These are phyloP conservation scores for Sepioteuthis lessoniana DNA, from an alignment of 2,888 invertebrate species.

Conservation along the genomic window DNA sequence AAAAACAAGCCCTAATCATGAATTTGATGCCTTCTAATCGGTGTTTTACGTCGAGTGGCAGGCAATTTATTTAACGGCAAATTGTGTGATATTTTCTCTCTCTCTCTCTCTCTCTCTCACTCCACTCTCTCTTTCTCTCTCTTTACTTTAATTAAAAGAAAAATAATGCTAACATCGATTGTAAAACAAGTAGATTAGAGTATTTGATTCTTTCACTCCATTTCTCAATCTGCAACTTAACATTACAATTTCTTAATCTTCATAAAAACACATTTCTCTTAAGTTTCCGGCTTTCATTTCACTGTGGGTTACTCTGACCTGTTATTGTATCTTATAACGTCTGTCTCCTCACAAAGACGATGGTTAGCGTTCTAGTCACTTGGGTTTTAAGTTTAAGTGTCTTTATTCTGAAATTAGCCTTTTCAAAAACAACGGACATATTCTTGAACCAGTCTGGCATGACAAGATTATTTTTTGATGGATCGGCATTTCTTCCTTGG, in stretches of 20 bases:
- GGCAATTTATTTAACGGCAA: neutral
- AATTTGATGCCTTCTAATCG: neutral
- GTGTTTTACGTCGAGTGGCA: neutral
- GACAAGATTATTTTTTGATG: too few relatives aligned
- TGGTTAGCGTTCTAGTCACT: neutral
- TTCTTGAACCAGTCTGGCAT: too few relatives aligned
- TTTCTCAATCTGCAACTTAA: constrained; percentile 4
- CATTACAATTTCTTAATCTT: neutral
- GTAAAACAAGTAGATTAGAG: neutral
- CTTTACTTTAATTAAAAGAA: neutral
- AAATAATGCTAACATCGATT: neutral
- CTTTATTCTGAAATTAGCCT: too few relatives aligned
- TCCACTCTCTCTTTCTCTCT: neutral
- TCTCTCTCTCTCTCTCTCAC: neutral
- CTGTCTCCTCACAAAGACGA: neutral
- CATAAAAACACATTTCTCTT: neutral
- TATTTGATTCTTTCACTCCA: neutral
- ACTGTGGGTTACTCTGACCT: neutral
- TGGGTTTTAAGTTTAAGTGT: too few relatives aligned
- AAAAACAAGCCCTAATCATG: neutral
- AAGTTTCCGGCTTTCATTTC: neutral
- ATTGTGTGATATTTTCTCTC: neutral
- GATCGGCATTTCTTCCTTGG: too few relatives aligned
- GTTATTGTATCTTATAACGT: neutral
- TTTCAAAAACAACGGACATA: too few relatives aligned